Conservation (phyloP, 1,140 invertebrate genomes). For the Hylaeus volcanicus region DNA sequence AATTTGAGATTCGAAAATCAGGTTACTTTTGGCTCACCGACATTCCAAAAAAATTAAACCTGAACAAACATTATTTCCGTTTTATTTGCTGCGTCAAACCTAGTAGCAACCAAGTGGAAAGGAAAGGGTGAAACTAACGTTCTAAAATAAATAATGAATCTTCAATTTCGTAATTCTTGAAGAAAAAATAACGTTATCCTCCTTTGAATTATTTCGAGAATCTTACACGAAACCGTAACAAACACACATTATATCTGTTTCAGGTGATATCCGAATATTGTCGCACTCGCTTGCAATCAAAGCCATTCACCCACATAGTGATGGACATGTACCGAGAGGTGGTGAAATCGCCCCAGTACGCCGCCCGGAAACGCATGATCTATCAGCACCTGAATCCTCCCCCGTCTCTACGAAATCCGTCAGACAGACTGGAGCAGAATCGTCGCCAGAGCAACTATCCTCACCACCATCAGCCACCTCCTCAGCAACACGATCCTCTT, state of each 20-base stretch:
- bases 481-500: slow-evolving; percentile 45
- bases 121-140: too few species aligned
- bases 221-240: not conserved
- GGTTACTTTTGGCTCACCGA: too few species aligned
- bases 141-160: too few species aligned
- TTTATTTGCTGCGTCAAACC: too few species aligned
- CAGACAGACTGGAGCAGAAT: slow-evolving; percentile 37
- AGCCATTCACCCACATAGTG: slow-evolving; percentile 83
- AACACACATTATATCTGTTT: slow-evolving; percentile 50
- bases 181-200: not conserved
- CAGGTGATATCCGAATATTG: slow-evolving; percentile 84
- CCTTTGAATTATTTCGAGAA: too few species aligned
- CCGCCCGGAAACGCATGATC: slow-evolving; percentile 68
- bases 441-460: slow-evolving; percentile 29
- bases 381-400: slow-evolving; percentile 57
- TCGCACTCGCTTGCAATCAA: slow-evolving; percentile 79
- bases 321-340: slow-evolving; percentile 84
- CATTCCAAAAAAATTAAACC: too few species aligned
- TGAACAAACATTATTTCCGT: too few species aligned
- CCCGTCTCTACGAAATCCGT: not conserved
- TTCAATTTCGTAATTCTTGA: too few species aligned
- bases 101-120: too few species aligned
- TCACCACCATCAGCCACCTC: slow-evolving; percentile 32
- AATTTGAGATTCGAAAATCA: too few species aligned
- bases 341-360: slow-evolving; percentile 75